Evolutionary conservation across 2,888 invertebrate species (phyloP).

Genomic region (Melieria picta): DNA sequence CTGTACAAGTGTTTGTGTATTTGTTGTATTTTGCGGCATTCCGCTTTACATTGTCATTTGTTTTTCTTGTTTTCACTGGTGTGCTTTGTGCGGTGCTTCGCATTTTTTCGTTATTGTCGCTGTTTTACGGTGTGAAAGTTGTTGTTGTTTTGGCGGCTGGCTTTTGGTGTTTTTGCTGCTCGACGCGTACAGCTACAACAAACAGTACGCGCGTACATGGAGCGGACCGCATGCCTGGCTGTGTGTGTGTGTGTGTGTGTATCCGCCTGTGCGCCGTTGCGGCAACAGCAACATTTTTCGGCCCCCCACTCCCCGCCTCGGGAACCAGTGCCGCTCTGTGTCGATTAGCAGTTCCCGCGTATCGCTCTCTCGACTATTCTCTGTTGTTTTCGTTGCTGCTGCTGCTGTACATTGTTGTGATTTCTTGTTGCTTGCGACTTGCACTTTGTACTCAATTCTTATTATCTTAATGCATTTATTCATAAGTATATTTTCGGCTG

Average conservation of each 20-base stretch:
- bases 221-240: not conserved
- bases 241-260: slow-evolving; percentile 13
- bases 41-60: slow-evolving; percentile 42
- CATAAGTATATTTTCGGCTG: not conserved
- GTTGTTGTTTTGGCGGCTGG: not conserved
- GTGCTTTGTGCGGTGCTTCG: slow-evolving; percentile 39
- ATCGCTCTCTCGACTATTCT: not conserved
- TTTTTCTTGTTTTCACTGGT: slow-evolving; percentile 44
- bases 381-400: not conserved
- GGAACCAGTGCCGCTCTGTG: slow-evolving; percentile 1
- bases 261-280: not conserved
- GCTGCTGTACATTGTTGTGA: not conserved
- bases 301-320: slow-evolving; percentile 7
- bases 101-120: slow-evolving; percentile 22
- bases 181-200: not conserved
- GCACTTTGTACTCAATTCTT: not conserved
- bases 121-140: not conserved
- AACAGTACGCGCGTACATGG: no score
- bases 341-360: slow-evolving; percentile 2
- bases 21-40: slow-evolving; percentile 38
- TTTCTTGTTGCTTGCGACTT: slow-evolving; percentile 1
- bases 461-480: slow-evolving; percentile 1
- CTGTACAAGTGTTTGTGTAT: not conserved
- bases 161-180: not conserved
- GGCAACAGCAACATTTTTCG: slow-evolving; percentile 23